These are phyloP conservation scores for Amphiprion ocellaris DNA, from an alignment of 2,113 vertebrate genomes.

Conservation along the genomic window DNA sequence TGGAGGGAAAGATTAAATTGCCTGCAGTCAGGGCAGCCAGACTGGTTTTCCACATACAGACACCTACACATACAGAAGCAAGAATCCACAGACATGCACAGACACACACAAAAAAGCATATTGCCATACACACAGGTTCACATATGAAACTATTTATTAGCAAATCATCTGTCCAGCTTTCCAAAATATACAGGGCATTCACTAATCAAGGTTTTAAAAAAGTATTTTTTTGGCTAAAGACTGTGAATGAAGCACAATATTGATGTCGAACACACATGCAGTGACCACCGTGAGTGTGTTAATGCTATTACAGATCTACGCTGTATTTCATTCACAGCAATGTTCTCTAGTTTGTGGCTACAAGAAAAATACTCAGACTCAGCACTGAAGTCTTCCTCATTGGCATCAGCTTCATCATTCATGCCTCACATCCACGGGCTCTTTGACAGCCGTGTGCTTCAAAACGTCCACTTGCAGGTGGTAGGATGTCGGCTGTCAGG, in stretches of 20 bases:
- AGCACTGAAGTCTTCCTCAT: not conserved
- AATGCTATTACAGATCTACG: not conserved
- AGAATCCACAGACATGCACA: not conserved
- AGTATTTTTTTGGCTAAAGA: not conserved
- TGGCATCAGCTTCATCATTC: not conserved
- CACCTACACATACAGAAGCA: not conserved
- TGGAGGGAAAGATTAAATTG: slow-evolving; percentile 23
- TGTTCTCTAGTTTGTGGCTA: not conserved
- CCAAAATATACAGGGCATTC: not conserved
- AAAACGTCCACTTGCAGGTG: too few relatives aligned
- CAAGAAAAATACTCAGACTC: not conserved
- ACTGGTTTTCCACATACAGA: slow-evolving; percentile 4
- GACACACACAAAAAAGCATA: not conserved
- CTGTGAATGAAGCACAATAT: not conserved
- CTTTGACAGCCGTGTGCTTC: not conserved
- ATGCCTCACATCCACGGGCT: not conserved
- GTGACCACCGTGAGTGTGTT: not conserved
- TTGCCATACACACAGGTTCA: not conserved
- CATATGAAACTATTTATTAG: slow-evolving; percentile 9
- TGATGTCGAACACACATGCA: slow-evolving; percentile 1
- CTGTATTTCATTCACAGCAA: not conserved
- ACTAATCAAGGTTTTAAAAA: not conserved
- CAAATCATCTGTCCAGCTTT: not conserved
- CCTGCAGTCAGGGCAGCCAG: not conserved
- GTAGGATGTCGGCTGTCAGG: too few relatives aligned